Evolutionary conservation across 2,888 invertebrate species (phyloP).

Genomic region (Chesias legatella): DNA sequence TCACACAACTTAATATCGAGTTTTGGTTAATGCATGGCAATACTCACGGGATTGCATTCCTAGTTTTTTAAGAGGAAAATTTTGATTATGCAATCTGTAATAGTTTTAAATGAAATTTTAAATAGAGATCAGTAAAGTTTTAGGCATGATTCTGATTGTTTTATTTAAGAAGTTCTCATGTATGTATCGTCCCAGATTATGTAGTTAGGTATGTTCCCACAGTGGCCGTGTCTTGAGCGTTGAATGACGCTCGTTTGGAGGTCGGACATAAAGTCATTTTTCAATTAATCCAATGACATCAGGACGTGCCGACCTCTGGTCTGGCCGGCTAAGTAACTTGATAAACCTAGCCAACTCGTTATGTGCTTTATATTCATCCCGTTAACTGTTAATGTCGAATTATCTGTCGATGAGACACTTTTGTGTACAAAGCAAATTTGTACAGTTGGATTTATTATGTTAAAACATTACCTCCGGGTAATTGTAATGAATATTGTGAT

Average conservation of each 20-base stretch:
- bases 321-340: slow-evolving; percentile 33
- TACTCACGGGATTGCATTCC: slow-evolving; percentile 74
- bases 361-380: slow-evolving; percentile 38
- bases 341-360: slow-evolving; percentile 33
- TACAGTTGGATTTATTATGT: slow-evolving; percentile 46
- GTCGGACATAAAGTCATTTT: slow-evolving; percentile 70
- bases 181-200: no score
- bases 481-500: slow-evolving; percentile 17
- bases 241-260: slow-evolving; percentile 57
- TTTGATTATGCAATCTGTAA: slow-evolving; percentile 75
- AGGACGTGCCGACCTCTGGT: slow-evolving; percentile 62
- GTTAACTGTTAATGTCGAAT: slow-evolving; percentile 40
- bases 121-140: slow-evolving; percentile 63
- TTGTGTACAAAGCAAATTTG: slow-evolving; percentile 50
- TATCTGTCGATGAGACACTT: slow-evolving; percentile 25
- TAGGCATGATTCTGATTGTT: slow-evolving; percentile 52
- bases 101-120: slow-evolving; percentile 50
- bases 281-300: slow-evolving; percentile 74
- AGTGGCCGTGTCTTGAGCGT: slow-evolving; percentile 44
- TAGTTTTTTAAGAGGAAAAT: slow-evolving; percentile 71
- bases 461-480: slow-evolving; percentile 33
- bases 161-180: slow-evolving; percentile 34
- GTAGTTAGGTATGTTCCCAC: slow-evolving; percentile 46
- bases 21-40: slow-evolving; percentile 76
- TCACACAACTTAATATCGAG: slow-evolving; percentile 62